Percentiles rank a stretch among this genome's conserved stretches.
phyloP scores from a whole-genome alignment of 1,140 invertebrate genomes.

The Bemisia tabaci region DNA sequence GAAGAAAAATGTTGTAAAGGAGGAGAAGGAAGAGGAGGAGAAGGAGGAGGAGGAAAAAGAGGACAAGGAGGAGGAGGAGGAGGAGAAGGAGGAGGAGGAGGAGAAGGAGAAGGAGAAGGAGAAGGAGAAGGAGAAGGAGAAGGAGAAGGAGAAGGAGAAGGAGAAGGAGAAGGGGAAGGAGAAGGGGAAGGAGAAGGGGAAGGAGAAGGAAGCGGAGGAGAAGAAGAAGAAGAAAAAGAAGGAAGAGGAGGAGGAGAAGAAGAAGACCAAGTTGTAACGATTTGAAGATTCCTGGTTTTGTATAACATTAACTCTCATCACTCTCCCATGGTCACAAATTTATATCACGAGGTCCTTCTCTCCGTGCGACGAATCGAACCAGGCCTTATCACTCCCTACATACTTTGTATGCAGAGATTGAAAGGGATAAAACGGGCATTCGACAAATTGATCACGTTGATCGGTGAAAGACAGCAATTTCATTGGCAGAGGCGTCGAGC shows the following conservation, averaged over 20 bases:
- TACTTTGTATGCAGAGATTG: no score
- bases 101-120: not conserved
- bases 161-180: not conserved
- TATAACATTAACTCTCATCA: not conserved
- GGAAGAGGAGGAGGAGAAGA: not conserved
- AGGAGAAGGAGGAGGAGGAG: not conserved
- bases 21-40: conserved; percentile 1
- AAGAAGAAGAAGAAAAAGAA: not conserved
- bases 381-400: no score
- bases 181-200: conserved; percentile 1
- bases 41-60: not conserved
- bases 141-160: not conserved
- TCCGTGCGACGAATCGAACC: no score
- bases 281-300: not conserved
- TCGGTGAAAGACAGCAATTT: no score
- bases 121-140: not conserved
- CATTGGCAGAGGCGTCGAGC: no score
- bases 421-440: no score
- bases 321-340: not conserved
- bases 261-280: not conserved
- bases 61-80: not conserved
- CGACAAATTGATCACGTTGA: no score
- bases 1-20: not conserved
- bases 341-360: not conserved
- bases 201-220: conserved; percentile 3